Base-by-base conservation (phyloP, 2,797 vertebrate species). In the Eulemur rubriventer region DNA sequence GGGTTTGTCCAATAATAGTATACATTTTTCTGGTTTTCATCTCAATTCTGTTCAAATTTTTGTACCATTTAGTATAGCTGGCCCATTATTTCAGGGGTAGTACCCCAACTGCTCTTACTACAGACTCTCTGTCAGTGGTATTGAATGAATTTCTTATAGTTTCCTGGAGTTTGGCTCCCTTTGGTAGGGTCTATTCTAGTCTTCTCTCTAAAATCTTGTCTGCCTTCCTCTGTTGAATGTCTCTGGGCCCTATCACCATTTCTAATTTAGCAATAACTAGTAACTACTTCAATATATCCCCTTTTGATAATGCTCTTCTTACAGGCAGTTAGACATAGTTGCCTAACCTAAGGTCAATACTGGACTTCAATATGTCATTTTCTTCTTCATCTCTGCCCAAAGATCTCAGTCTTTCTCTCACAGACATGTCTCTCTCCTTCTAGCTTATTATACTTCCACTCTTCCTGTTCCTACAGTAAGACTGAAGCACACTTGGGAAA, bases 401-500 rank as follows among this genome's bases (percentile, higher is more conserved):
- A 65, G 11, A 80, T 18, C 38, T 84, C 50, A 88, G 26, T 79
- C 59, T 73, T 95, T 83, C 46, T 33, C 3, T 28, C 90, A 43
- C 0, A 82, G 43, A 96, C 94, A 72, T 57, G 28, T 13, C 12
- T 89, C 30, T 70, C 22, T 90, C 17, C 17, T 94, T 69, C 46
- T 88, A 65, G 7, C 13, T 67, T 61, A 38, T 72, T 90, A 73
- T 35, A 69, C 14, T 57, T 69, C 55, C 2, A 59, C 6, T 33
- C 57, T 87, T 80, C 35, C 28, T 85, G n/a, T 43, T 95, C 33
- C 52, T 50, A 33, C 43, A 85, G 4, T 55, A 89, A 91, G 28
- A 70, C 65, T 84, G 52, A 95, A 89, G 43, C 50, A 91, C n/a
- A 85, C 11, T 80, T 57, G 48, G 57, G 52, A 84, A 96, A 95